Conservation (phyloP, 1,140 invertebrate genomes). For the Diabrotica virgifera region DNA sequence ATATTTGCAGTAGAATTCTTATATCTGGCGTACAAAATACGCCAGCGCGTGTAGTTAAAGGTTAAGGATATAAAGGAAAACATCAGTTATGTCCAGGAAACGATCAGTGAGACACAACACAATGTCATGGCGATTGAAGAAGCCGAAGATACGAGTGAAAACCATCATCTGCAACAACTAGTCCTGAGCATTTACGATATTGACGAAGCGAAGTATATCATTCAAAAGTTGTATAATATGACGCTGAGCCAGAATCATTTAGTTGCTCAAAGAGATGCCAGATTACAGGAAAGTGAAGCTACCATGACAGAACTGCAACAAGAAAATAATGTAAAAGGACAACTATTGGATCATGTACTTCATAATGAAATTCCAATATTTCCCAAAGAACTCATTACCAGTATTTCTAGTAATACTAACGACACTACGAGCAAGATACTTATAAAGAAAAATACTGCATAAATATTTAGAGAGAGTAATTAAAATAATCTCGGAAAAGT, state of each 20-base stretch:
- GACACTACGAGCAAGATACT: slow-evolving; percentile 43
- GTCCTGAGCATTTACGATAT: slow-evolving; percentile 50
- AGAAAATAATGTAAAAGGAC: slow-evolving; percentile 74
- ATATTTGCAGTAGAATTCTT: no score
- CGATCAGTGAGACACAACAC: slow-evolving; percentile 86
- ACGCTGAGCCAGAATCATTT: slow-evolving; percentile 73
- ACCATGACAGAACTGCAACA: slow-evolving; percentile 72
- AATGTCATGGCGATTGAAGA: slow-evolving; percentile 84
- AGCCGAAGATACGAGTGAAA: slow-evolving; percentile 52
- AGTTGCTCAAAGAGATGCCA: slow-evolving; percentile 71
- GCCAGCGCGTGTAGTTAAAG: no score
- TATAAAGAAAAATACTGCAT: no score
- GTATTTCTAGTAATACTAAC: slow-evolving; percentile 45
- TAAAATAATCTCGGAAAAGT: no score
- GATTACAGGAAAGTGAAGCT: slow-evolving; percentile 71
- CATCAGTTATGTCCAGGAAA: slow-evolving; percentile 83
- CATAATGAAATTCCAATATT: slow-evolving; percentile 51
- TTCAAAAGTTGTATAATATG: slow-evolving; percentile 74
- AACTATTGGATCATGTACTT: slow-evolving; percentile 74
- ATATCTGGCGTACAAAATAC: no score
- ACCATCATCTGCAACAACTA: slow-evolving; percentile 41
- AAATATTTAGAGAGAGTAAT: no score
- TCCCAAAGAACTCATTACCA: slow-evolving; percentile 47
- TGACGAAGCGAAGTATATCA: slow-evolving; percentile 73
- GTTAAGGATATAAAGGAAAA: slow-evolving; percentile 80